phyloP scores from a whole-genome alignment of 1,140 invertebrate genomes.

The Trichonephila inaurata region DNA sequence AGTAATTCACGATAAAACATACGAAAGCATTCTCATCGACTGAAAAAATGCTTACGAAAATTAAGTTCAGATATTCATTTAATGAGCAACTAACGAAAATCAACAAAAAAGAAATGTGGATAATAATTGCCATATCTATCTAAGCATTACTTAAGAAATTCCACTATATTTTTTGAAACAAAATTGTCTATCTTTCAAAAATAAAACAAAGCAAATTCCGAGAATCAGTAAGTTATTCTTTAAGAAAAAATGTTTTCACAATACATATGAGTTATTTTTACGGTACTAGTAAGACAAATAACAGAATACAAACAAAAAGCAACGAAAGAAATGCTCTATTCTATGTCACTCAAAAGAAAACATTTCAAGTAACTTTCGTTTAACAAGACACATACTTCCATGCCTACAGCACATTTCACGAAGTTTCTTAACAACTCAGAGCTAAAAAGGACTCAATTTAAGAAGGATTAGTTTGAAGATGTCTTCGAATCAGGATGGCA shows the following conservation, averaged over 20 bases:
- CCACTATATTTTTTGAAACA: no score
- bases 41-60: no score
- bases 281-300: background rate
- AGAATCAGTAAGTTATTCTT: background rate
- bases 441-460: background rate
- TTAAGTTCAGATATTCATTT: no score
- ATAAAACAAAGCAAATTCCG: no score
- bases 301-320: background rate
- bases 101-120: no score
- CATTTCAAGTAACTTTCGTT: background rate
- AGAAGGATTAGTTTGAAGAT: background rate
- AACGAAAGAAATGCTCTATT: background rate
- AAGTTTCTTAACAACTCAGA: conserved; percentile 25
- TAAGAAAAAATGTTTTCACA: background rate
- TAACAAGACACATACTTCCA: conserved; percentile 3
- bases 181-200: no score
- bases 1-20: no score
- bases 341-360: background rate
- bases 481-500: background rate
- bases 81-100: no score
- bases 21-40: no score
- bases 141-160: no score
- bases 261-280: background rate
- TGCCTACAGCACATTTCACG: conserved; percentile 22
- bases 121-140: no score